These are phyloP conservation scores for Zaprionus kolodkinae DNA, from an alignment of 1,140 invertebrate species.

Conservation along the genomic window DNA sequence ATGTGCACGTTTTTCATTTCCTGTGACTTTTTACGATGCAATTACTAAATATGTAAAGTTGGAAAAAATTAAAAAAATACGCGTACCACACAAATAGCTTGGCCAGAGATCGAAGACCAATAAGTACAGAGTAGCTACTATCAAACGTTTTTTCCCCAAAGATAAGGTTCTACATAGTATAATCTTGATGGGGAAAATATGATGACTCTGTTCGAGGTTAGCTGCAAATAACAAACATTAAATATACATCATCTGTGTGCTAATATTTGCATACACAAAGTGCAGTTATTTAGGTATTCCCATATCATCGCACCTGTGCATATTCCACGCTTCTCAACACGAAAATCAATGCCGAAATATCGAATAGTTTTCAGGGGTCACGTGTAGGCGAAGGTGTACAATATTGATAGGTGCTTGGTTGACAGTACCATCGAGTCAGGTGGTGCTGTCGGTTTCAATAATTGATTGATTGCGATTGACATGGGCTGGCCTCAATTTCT, in stretches of 20 bases:
- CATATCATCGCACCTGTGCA: constrained; percentile 14
- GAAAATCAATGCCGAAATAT: constrained; percentile 53
- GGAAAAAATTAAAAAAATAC: background rate
- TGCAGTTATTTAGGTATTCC: background rate
- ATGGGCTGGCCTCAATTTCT: constrained; percentile 5
- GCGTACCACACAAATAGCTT: background rate
- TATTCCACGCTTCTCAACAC: constrained; percentile 15
- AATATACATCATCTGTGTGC: background rate
- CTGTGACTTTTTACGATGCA: background rate
- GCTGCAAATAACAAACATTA: background rate
- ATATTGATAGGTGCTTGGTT: constrained; percentile 9
- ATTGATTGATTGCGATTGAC: constrained; percentile 12
- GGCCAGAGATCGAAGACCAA: background rate
- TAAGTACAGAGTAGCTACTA: background rate
- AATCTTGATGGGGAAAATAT: background rate
- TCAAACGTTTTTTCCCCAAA: background rate
- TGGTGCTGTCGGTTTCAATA: constrained; percentile 28
- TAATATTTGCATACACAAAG: background rate
- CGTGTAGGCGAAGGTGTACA: constrained; percentile 13
- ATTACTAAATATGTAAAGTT: background rate
- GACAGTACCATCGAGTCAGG: constrained; percentile 24
- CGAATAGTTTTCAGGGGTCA: constrained; percentile 17
- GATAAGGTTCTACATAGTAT: background rate
- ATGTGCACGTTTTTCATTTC: background rate
- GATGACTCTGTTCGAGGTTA: background rate